Conservation (phyloP, 2,113 vertebrate species). For the Numida meleagris region DNA sequence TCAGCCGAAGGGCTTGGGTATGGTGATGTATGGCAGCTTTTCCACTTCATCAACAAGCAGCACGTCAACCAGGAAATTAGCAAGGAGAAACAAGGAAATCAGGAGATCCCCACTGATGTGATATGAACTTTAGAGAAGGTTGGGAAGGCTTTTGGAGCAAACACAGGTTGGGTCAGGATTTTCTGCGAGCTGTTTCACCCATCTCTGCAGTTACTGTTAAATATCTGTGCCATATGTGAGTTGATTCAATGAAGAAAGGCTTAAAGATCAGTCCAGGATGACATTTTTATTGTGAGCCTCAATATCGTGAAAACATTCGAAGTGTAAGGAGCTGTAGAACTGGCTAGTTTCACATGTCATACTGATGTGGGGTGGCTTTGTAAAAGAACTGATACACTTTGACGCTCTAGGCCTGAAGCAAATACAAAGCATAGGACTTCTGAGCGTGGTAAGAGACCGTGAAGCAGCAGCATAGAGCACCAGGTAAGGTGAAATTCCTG, state of each 20-base stretch:
- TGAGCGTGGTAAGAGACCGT: conserved; percentile 80
- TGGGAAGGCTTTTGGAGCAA: conserved; percentile 5
- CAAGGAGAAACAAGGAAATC: neutral
- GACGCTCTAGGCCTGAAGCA: conserved; percentile 82
- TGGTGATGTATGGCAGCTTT: neutral
- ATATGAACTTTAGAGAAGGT: neutral
- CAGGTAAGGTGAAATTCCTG: conserved; percentile 82
- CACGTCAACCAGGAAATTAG: neutral
- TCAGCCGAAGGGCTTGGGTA: neutral
- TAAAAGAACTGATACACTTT: conserved; percentile 83
- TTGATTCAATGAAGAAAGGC: conserved; percentile 44
- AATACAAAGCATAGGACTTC: conserved; percentile 63
- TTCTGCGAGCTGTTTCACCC: conserved; percentile 1
- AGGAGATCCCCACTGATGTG: neutral
- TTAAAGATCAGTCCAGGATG: conserved; percentile 46
- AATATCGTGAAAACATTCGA: conserved; percentile 77
- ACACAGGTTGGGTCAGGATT: neutral
- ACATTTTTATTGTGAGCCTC: conserved; percentile 75
- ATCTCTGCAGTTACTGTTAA: conserved; percentile 35
- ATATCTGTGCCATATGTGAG: neutral
- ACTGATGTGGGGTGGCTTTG: conserved; percentile 76
- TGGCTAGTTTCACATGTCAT: conserved; percentile 86
- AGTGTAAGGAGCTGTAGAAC: conserved; percentile 81
- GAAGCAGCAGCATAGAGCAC: conserved; percentile 85
- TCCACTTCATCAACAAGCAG: neutral